These are phyloP conservation scores for Galaxea fascicularis DNA, from an alignment of 92 coral and sea anemone species.

Conservation along the genomic window DNA sequence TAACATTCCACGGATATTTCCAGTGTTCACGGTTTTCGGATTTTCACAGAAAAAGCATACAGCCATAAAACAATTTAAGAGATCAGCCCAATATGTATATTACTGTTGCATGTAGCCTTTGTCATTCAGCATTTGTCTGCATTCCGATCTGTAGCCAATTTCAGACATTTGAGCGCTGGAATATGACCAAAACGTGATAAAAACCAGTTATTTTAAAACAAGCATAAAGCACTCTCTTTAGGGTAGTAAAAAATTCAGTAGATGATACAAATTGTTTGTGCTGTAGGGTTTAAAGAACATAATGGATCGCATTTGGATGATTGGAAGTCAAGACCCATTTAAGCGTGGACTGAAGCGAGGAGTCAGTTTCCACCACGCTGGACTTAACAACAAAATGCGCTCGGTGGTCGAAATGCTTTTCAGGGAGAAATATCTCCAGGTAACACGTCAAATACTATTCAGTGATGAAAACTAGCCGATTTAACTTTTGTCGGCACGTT, in stretches of 20 bases:
- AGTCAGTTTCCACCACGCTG: conserved; percentile 75
- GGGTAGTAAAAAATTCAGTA: neutral
- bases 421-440: conserved; percentile 69
- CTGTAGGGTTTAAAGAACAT: conserved; percentile 34
- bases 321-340: neutral
- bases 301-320: conserved; percentile 36
- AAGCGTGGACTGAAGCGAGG: conserved; percentile 67
- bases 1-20: no score
- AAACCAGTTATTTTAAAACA: neutral
- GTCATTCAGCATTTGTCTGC: no score
- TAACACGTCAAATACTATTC: neutral
- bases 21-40: no score
- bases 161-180: no score
- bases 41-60: no score
- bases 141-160: no score
- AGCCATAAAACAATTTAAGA: no score
- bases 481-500: no score
- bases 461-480: no score
- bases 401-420: conserved; percentile 70
- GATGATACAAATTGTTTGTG: neutral
- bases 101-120: no score
- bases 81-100: no score
- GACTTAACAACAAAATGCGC: conserved; percentile 45
- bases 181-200: no score
- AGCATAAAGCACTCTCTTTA: neutral